Evolutionary conservation across 2,113 vertebrate genomes (phyloP), one percentile per base, ranked within the genome.

Genomic region (Chitala chitala): DNA sequence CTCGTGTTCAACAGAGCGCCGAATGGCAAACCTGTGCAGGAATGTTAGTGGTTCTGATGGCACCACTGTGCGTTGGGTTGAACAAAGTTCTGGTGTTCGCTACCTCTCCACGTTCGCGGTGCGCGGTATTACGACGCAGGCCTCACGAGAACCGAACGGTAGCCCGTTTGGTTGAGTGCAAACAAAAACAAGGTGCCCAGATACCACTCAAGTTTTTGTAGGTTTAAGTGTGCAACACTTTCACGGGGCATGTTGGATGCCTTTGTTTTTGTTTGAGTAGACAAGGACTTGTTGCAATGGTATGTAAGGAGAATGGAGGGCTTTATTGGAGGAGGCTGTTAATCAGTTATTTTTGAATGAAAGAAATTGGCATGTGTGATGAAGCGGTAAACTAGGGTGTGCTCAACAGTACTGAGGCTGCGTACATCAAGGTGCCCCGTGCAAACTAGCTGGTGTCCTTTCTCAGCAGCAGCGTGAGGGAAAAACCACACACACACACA

Each of bases 51-150:
- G 71, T 36, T 48, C 10, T 46, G 17, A 33, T 42, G 29, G 54
- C 22, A 59, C 7, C 54, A 40, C 38, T 59, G 26, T 24, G 5
- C 24, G 26, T 7, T 8, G 29, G 38, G 26, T 55, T 70, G 26
- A 70, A 17, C 26, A n/a, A 8, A 71, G 26, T 33, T 61, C 40
- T 55, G 50, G 44, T 76, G 64, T 73, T 40, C 38, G 68, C 61
- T 74, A 46, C 61, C 22, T 59, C 38, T 69, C 46, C 46, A 59
- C 63, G 63, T 61, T 74, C 69, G 72, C 64, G 69, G 54, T 63
- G 63, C 74, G 61, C 69, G 61, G 63, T 64, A 50, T 70, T n/a
- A 50, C 31, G 71, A 44, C 48, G 9, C 38, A 42, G 6, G 66
- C 46, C 13, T 7, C 15, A 29, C 26, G 2, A 46, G 44, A 50